These are phyloP conservation scores for Chaetorhynchus papuensis DNA, from an alignment of 2,113 vertebrate genomes.

Conservation along the genomic window DNA sequence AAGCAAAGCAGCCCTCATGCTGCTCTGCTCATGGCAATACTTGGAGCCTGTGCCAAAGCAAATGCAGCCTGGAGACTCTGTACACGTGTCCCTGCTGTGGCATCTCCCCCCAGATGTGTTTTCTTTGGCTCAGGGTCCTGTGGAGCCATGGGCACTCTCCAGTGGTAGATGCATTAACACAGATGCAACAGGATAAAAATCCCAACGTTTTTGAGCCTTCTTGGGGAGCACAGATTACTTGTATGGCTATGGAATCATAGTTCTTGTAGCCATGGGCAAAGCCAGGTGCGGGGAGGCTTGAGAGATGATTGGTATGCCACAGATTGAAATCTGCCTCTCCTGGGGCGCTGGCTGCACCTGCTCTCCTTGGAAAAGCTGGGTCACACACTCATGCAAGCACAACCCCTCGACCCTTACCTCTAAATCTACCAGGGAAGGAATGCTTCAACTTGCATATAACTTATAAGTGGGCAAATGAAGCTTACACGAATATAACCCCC, in stretches of 20 bases:
- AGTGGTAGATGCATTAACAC: neutral
- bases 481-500: neutral
- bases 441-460: neutral
- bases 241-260: neutral
- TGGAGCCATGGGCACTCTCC: neutral
- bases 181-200: neutral
- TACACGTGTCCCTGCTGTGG: constrained; percentile 39
- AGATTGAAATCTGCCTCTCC: neutral
- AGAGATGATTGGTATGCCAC: neutral
- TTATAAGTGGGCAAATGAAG: neutral
- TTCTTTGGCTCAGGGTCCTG: neutral
- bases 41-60: constrained; percentile 6
- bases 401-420: fast-evolving
- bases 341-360: neutral
- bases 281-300: neutral
- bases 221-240: neutral
- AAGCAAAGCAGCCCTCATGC: neutral
- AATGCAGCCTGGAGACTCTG: neutral
- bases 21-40: neutral
- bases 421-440: neutral
- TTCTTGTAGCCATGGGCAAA: neutral
- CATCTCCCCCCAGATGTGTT: constrained; percentile 4
- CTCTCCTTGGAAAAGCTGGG: neutral
- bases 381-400: no score
- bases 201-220: neutral